These are phyloP conservation scores for Seriola aureovittata DNA, from an alignment of 2,113 vertebrate genomes.

Conservation along the genomic window DNA sequence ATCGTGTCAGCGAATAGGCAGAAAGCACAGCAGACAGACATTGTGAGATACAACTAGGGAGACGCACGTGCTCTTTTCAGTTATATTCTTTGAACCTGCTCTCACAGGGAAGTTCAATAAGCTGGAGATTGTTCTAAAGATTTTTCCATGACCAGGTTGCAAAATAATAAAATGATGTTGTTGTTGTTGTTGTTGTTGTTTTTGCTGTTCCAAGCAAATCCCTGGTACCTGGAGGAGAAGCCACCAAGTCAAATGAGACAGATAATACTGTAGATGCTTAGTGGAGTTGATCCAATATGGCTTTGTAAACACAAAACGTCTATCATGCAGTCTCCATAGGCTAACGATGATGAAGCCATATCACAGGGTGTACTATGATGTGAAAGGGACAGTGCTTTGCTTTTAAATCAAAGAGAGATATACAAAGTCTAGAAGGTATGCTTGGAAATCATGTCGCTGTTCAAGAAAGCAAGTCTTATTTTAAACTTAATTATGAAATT, in stretches of 20 bases:
- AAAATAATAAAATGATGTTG: background rate
- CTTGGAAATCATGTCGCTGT: background rate
- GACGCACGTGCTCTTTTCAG: background rate
- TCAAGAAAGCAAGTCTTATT: background rate
- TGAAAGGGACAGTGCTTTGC: background rate
- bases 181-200: background rate
- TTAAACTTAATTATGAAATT: background rate
- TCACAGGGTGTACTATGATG: background rate
- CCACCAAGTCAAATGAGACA: background rate
- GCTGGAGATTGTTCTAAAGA: conserved; percentile 7
- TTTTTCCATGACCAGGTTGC: background rate
- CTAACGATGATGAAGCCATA: background rate
- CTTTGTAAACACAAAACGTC: conserved; percentile 25
- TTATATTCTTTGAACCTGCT: background rate
- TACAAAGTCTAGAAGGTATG: background rate
- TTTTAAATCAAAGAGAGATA: background rate
- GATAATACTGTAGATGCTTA: background rate
- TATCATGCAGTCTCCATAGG: background rate
- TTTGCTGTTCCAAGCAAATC: background rate
- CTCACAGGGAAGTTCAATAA: conserved; percentile 16
- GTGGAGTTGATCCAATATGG: background rate
- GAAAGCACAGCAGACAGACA: background rate
- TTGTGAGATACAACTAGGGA: background rate
- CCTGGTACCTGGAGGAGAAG: background rate
- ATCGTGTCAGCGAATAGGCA: background rate